Percentiles rank a stretch among this genome's conserved stretches.
These are phyloP conservation scores for Cataglyphis hispanica DNA, from an alignment of 1,140 invertebrate genomes.

Conservation along the genomic window DNA sequence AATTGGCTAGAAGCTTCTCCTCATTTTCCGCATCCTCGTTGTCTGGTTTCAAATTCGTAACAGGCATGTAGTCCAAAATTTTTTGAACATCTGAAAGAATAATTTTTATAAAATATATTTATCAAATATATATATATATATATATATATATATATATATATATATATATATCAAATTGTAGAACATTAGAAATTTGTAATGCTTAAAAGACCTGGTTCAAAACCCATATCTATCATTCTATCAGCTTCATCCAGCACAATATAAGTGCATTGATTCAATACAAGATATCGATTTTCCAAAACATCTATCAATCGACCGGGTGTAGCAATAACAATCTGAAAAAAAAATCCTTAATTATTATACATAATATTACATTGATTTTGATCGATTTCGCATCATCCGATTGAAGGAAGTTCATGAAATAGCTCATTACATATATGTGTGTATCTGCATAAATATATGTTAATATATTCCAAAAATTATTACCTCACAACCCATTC, in stretches of 20 bases:
- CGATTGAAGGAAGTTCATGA: neutral
- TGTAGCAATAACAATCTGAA: constrained; percentile 99
- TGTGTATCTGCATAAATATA: neutral
- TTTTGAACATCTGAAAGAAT: constrained; percentile 94
- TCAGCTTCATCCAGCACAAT: constrained; percentile 98
- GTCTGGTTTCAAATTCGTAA: constrained; percentile 99
- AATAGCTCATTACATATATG: neutral
- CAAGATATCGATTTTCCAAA: constrained; percentile 98
- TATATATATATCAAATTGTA: no score
- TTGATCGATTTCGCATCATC: neutral
- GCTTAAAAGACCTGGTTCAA: constrained; percentile 91
- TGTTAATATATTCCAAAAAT: neutral
- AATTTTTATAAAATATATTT: constrained; percentile 20
- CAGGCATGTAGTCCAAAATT: constrained; percentile 99
- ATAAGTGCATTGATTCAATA: constrained; percentile 97
- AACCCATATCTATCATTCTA: constrained; percentile 99
- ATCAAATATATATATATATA: no score
- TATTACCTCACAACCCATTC: constrained; percentile 97
- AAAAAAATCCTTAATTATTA: constrained; percentile 66
- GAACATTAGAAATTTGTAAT: neutral
- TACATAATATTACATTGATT: neutral
- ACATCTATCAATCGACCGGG: constrained; percentile 99
- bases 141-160: no score
- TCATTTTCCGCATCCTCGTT: constrained; percentile 99
- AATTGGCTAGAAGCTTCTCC: constrained; percentile 96